Percentiles rank a stretch among this genome's conserved stretches.
These are phyloP conservation scores for Trinectes maculatus DNA, from an alignment of 2,113 vertebrate genomes.

Conservation along the genomic window DNA sequence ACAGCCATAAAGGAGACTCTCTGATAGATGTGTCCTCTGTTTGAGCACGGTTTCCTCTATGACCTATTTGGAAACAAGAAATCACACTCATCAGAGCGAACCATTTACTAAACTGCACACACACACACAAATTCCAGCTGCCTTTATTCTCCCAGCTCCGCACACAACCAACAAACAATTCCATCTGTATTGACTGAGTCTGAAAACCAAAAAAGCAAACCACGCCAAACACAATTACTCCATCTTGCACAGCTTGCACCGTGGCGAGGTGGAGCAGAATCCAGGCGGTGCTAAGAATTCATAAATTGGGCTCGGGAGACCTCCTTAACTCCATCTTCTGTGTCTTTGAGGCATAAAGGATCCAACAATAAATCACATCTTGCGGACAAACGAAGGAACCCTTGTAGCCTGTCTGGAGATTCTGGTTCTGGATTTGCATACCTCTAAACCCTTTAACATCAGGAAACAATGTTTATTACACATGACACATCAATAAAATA, in stretches of 20 bases:
- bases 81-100: slow-evolving; percentile 1
- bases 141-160: slow-evolving; percentile 3
- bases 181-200: slow-evolving; percentile 51
- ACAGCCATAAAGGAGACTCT: slow-evolving; percentile 42
- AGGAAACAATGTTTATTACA: slow-evolving; percentile 27
- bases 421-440: slow-evolving; percentile 53
- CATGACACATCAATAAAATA: slow-evolving; percentile 34
- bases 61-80: not conserved
- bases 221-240: slow-evolving; percentile 61
- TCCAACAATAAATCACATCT: slow-evolving; percentile 71
- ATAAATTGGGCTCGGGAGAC: slow-evolving; percentile 79
- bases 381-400: slow-evolving; percentile 43
- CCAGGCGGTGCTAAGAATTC: slow-evolving; percentile 60
- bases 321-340: slow-evolving; percentile 66
- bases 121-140: not conserved
- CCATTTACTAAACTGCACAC: slow-evolving; percentile 3
- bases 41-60: not conserved
- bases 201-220: slow-evolving; percentile 42
- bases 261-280: slow-evolving; percentile 45
- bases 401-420: slow-evolving; percentile 26
- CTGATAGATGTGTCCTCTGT: slow-evolving; percentile 15
- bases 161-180: slow-evolving; percentile 50
- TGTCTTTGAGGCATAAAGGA: slow-evolving; percentile 63
- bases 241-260: slow-evolving; percentile 45
- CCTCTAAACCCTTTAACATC: slow-evolving; percentile 6